A percentile compares a stretch with the other conserved stretches of the same genome.
These are phyloP conservation scores for Bombus waltoni DNA, from an alignment of 1,140 invertebrate species.

Conservation along the genomic window DNA sequence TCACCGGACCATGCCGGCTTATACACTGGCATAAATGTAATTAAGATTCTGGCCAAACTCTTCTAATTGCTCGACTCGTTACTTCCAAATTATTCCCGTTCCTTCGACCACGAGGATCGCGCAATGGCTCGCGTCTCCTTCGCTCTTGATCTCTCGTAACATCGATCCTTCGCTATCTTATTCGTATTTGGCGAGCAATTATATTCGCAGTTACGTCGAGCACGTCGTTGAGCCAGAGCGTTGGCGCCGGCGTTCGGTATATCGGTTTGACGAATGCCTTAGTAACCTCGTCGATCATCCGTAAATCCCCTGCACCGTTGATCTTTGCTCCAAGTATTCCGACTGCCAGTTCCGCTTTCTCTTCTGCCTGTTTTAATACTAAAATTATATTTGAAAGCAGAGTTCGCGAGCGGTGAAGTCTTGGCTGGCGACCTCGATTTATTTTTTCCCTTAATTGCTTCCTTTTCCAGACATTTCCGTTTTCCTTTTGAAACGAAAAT, in stretches of 20 bases:
- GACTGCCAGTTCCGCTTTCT: not conserved
- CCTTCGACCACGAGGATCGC: not conserved
- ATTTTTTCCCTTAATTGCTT: conserved; percentile 15
- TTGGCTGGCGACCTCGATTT: not conserved
- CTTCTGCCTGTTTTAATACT: too few species aligned
- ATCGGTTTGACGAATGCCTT: not conserved
- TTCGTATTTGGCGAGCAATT: not conserved
- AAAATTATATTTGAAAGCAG: not conserved
- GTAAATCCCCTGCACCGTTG: not conserved
- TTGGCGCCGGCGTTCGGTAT: not conserved
- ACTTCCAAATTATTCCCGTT: conserved; percentile 47
- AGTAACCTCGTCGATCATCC: not conserved
- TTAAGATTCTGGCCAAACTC: conserved; percentile 60
- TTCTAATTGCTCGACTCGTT: conserved; percentile 67
- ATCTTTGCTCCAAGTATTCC: too few species aligned
- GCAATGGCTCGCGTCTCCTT: not conserved
- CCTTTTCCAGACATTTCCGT: not conserved
- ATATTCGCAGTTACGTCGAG: not conserved
- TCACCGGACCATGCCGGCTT: conserved; percentile 29
- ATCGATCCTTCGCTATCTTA: not conserved
- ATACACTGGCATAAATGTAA: conserved; percentile 65
- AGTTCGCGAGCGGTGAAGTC: not conserved
- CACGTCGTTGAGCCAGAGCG: not conserved
- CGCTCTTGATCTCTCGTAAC: not conserved
- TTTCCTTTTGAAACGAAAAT: not conserved